Base-by-base conservation (phyloP, 92 coral and sea anemone species). In the Porites cylindrica region DNA sequence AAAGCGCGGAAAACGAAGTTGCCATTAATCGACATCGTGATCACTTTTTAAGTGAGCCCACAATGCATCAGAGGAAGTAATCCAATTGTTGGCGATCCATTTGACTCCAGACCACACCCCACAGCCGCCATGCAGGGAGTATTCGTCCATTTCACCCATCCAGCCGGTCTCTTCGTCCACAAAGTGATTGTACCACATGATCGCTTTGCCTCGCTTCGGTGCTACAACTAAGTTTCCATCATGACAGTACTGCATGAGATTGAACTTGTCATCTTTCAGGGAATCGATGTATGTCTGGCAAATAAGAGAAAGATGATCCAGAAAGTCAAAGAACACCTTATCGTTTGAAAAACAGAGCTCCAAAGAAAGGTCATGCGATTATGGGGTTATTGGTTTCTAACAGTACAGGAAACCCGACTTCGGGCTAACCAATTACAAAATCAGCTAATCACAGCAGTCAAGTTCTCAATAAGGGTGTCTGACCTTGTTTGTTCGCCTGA, bases 21-120 rank as follows among this genome's bases (percentile, higher is more conserved):
- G 47, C 6, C 47, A 38, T 38, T 38, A 38, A 38, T 38, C 47
- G 47, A 77, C 54, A 26, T 83, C 87, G 12, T 83, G 87, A 23
- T 83, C 87, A 24, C 87, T 83, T 83, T 83, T 83, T 29, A 38
- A 75, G 24, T 83, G 80, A 73, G 87, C 87, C 87, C 80, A 83
- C 72, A 17, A 73, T 1, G 87, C 66, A 67, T 94, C 98, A 51
- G 93, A 86, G 11, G 98, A 94, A 29, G 96, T 90, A 26, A 94
- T 77, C 98, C 98, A 94, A 79, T 94, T 94, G 72, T 94, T 94
- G 2, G 98, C 98, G 21, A 94, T 89, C 98, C 98, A 94, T 72
- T 94, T 94, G 84, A 84, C 75, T 1, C 96, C 98, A 20, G 88
- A 81, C 64, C 78, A 88, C 62, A 94, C 79, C 6, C 95, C 95